These are phyloP conservation scores for Embiotoca jacksoni DNA, from an alignment of 2,113 vertebrate genomes.

Conservation along the genomic window DNA sequence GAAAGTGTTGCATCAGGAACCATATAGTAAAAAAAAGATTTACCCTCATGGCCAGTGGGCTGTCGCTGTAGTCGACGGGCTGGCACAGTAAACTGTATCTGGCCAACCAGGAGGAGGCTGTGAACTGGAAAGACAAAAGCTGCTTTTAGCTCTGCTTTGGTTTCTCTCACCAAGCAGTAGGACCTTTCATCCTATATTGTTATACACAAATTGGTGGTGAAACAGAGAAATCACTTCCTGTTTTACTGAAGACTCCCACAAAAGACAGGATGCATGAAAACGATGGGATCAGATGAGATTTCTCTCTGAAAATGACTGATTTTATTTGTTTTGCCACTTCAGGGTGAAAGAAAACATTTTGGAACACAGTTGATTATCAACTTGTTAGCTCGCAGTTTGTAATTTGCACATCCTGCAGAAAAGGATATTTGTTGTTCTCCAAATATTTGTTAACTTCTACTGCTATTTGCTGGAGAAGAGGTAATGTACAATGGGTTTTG, in stretches of 20 bases:
- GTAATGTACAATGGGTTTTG: too few relatives aligned
- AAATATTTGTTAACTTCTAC: too few relatives aligned
- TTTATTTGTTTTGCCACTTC: slow-evolving; percentile 1
- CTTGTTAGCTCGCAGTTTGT: too few relatives aligned
- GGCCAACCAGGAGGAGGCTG: slow-evolving; percentile 77
- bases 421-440: too few relatives aligned
- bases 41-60: slow-evolving; percentile 78
- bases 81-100: slow-evolving; percentile 83
- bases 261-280: neutral
- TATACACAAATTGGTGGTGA: slow-evolving; percentile 1
- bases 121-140: slow-evolving; percentile 79
- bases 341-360: neutral
- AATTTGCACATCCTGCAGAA: too few relatives aligned
- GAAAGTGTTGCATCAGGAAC: neutral
- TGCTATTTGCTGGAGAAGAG: too few relatives aligned
- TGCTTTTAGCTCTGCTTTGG: slow-evolving; percentile 29
- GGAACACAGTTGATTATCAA: too few relatives aligned
- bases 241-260: neutral
- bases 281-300: neutral
- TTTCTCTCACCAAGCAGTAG: slow-evolving; percentile 18
- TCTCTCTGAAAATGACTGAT: neutral
- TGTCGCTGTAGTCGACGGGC: slow-evolving; percentile 78
- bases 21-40: neutral
- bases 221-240: slow-evolving; percentile 25
- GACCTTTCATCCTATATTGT: slow-evolving; percentile 19